A percentile compares a stretch with the other conserved stretches of the same genome.
These are phyloP conservation scores for Xylophagus ater DNA, from an alignment of 2,888 invertebrate genomes.

Conservation along the genomic window DNA sequence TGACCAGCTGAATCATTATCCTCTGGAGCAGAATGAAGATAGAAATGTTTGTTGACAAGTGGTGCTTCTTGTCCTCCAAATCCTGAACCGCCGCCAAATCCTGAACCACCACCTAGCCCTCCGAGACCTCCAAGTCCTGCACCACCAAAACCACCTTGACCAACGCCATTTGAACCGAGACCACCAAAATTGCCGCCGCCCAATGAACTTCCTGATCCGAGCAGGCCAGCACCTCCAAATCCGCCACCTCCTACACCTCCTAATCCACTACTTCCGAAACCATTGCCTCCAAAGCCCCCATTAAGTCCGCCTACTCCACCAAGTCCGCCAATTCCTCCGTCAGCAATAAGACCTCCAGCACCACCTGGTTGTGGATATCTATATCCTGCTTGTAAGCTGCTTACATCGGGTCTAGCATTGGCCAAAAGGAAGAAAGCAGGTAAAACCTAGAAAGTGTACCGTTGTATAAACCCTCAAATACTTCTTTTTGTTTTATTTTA, in stretches of 20 bases:
- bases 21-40: conserved; percentile 19
- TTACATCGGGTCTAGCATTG: background rate
- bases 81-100: background rate
- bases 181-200: background rate
- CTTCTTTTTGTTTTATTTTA: background rate
- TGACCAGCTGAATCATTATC: conserved; percentile 14
- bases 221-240: conserved; percentile 2
- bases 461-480: background rate
- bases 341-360: no score
- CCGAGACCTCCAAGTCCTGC: background rate
- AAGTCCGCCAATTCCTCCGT: no score
- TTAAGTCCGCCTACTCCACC: background rate
- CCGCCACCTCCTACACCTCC: background rate
- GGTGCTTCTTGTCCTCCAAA: conserved; percentile 7
- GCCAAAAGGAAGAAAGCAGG: background rate
- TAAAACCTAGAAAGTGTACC: background rate
- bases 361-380: no score
- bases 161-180: background rate
- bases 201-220: no score
- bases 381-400: background rate
- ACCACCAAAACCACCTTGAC: conserved; percentile 1
- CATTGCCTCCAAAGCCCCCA: background rate
- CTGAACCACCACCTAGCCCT: background rate
- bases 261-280: background rate
- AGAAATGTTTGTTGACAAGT: conserved; percentile 18